Base-by-base conservation (phyloP, 2,888 invertebrate species). In the Halictus quadricinctus region DNA sequence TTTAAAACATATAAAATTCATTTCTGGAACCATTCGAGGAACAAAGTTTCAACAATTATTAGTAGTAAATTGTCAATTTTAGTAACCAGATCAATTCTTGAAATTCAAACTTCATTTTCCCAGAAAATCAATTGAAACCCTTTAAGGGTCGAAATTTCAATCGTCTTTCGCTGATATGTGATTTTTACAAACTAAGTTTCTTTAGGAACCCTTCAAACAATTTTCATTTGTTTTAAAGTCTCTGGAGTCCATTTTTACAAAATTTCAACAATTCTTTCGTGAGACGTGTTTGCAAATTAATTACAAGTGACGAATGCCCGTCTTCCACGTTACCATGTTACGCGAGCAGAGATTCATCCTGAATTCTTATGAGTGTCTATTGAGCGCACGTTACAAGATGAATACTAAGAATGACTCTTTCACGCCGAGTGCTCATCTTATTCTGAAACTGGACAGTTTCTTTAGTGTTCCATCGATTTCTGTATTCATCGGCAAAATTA, bases 401-500 rank as follows among this genome's bases (percentile, higher is more conserved):
- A 78, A 66, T 54, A 74, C 78, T 72, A 76, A 83, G 25, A 54
- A 21, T 72, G 46, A 13, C 50, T 72, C 50, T 12, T 72, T 43
- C 54, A 21, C 15, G 60, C 2, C 77, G 48, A 78, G 74, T 60
- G 60, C 54, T 83, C 83, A 72, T 83, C 36, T 25, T 21, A 54
- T 83, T 83, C 54, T 46, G 25, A 4, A 18, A 66, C 5, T 46
- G 12, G 18, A 83, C 72, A 46, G 21, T 36, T 54, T 46, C n/a
- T 48, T 64, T 74, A 25, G 36, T 15, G n/a, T 18, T 50, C 50
- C n/a, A 74, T 64, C 50, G 41, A 29, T 29, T 70, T 54, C 29
- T 46, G 74, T 43, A 60, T 50, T 77, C 69, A 72, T 25, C 60
- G 64, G 58, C 70, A 74, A 75, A 74, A 74, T 84, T 64, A 58